Conservation (phyloP, 2,113 vertebrate species). For the Lophius piscatorius region DNA sequence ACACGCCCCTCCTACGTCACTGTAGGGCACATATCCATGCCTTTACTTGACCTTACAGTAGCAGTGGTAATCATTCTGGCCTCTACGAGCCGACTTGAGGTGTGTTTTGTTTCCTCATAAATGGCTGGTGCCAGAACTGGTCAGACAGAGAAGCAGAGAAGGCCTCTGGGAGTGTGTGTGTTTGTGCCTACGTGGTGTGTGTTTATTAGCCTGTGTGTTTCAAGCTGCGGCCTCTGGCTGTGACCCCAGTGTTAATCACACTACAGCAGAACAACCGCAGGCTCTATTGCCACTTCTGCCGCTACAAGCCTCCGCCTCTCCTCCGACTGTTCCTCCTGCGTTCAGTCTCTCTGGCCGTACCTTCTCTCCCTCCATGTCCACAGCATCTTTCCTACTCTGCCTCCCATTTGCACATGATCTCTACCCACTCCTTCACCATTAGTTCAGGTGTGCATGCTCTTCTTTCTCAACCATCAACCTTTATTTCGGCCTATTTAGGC, state of each 20-base stretch:
- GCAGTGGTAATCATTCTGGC: constrained; percentile 56
- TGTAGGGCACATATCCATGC: constrained; percentile 34
- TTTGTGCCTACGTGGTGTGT: constrained; percentile 17
- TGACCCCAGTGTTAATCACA: constrained; percentile 74
- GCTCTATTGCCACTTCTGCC: constrained; percentile 43
- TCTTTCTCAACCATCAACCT: constrained; percentile 37
- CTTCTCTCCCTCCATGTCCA: constrained; percentile 14
- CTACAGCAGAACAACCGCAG: constrained; percentile 66
- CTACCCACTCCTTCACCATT: constrained; percentile 22
- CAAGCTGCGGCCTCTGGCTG: constrained; percentile 62
- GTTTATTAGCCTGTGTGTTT: constrained; percentile 43
- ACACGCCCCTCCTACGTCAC: constrained; percentile 15
- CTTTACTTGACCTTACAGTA: constrained; percentile 54
- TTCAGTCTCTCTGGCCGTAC: constrained; percentile 38
- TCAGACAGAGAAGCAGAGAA: constrained; percentile 49
- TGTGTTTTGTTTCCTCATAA: constrained; percentile 69
- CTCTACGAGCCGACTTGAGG: constrained; percentile 46
- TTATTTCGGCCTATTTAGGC: constrained; percentile 25
- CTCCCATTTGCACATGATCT: constrained; percentile 21
- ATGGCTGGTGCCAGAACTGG: constrained; percentile 55
- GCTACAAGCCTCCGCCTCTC: constrained; percentile 28
- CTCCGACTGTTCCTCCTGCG: constrained; percentile 32
- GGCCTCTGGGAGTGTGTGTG: constrained; percentile 47
- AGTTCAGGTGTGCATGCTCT: constrained; percentile 22
- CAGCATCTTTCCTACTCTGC: constrained; percentile 20